Evolutionary conservation across 2,888 invertebrate species (phyloP), one percentile per base, ranked within the genome.

Genomic region (Buathra laborator): DNA sequence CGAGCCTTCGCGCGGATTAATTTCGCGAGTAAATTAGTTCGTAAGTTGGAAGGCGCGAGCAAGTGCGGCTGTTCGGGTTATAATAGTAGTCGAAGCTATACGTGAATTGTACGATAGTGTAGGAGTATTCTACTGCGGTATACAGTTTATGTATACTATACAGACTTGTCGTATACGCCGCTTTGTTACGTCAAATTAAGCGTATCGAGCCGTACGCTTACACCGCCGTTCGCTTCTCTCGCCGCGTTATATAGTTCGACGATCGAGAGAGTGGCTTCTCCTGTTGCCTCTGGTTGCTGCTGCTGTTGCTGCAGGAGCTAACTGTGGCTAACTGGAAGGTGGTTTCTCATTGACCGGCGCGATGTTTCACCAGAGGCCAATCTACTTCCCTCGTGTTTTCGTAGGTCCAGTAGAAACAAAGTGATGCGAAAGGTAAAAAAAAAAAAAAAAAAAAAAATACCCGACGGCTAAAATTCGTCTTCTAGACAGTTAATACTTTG

Each of bases 11-110:
- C 87, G 86, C 85, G 87, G 88, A 89, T 90, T 89, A 89, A 90
- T 89, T 89, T 88, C 87, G 88, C 85, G 86, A 90, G 88, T 90
- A 89, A 89, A 89, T 89, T 90, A 89, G 88, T 89, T 89, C 83
- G 87, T 85, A 88, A 89, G 88, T 89, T 88, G 88, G 86, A 66
- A 72, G 75, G 53, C 59, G 46, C 75, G 85, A 76, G 70, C 81
- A 78, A 59, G 82, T 32, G 81, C 81, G 84, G 59, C 81, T 75
- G 81, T 51, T 70, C 32, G 81, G 53, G 75, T 81, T 76, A 84
- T 82, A 85, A 85, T 71, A 67, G 68, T 64, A 59, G 62, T 59
- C 29, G 16, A 16, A 48, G 51, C 66, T 9, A 1, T 44, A 56
- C 12, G 19, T 12, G 16, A 2, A 56, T 56, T 44, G 16, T 79